Percentiles rank a stretch among this genome's conserved stretches.
Evolutionary conservation across 2,888 invertebrate species (phyloP).

Genomic region (Trissoscelio sp.): DNA sequence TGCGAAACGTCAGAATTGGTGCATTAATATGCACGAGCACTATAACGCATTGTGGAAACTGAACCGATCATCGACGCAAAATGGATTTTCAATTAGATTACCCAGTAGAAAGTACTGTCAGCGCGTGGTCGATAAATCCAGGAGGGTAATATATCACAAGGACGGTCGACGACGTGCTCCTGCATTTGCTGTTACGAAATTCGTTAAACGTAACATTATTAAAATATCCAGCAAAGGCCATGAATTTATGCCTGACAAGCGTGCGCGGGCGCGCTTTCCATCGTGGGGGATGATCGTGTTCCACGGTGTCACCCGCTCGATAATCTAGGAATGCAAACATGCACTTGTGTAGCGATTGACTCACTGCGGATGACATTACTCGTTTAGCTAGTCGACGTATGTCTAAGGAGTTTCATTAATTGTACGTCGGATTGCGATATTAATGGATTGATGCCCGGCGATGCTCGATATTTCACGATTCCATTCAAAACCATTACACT

Average conservation of each 20-base stretch:
- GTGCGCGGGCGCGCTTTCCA: slow-evolving; percentile 1
- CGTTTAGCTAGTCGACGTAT: slow-evolving; percentile 42
- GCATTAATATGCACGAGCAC: slow-evolving; percentile 55
- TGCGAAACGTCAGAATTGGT: slow-evolving; percentile 23
- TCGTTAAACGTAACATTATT: slow-evolving; percentile 74
- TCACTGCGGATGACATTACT: slow-evolving; percentile 42
- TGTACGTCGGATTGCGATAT: slow-evolving; percentile 37
- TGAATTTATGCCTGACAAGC: slow-evolving; percentile 70
- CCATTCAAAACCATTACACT: slow-evolving; percentile 33
- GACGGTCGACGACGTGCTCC: slow-evolving; percentile 32
- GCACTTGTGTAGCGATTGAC: slow-evolving; percentile 45
- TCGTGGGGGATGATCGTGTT: slow-evolving; percentile 30
- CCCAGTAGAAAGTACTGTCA: slow-evolving; percentile 71
- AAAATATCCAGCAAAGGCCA: slow-evolving; percentile 71
- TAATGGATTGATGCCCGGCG: slow-evolving; percentile 49
- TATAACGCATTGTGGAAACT: slow-evolving; percentile 60
- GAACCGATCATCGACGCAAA: slow-evolving; percentile 70
- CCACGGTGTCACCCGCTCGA: slow-evolving; percentile 24
- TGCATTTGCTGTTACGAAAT: slow-evolving; percentile 67
- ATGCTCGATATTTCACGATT: slow-evolving; percentile 42
- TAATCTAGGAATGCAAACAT: slow-evolving; percentile 54
- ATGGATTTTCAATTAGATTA: slow-evolving; percentile 80
- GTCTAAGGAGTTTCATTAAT: slow-evolving; percentile 52
- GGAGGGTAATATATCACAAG: slow-evolving; percentile 62
- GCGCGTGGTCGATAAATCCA: slow-evolving; percentile 75